Base-by-base conservation (phyloP, 2,888 invertebrate genomes). In the Drosophila rellima region DNA sequence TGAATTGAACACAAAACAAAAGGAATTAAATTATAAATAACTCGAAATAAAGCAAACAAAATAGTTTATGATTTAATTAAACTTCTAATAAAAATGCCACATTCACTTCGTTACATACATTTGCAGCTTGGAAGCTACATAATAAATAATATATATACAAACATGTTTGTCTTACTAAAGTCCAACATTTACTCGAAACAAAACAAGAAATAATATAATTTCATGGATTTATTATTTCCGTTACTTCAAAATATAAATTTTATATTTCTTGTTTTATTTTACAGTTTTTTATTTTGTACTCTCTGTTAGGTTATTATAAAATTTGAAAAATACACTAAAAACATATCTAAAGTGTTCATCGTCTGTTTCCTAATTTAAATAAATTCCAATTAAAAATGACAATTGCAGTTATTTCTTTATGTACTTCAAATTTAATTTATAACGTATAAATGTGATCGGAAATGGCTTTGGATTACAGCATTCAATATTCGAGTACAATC, bases 1-100 rank as follows among this genome's bases (percentile, higher is more conserved):
- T 31, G 40, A 17, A 26, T 31, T 45, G 39, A 26, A 20, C 26
- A 17, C 42, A 45, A 60, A 50, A 59, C 66, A 71, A 77, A 47
- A 31, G 10, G 31, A 20, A 71, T 64, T 50, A 4, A 50, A 45
- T 44, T 57, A 50, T 26, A 18, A 23, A n/a, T 13, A 35, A 51
- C 48, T 70, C 20, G 4, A 18, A 20, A 35, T 35, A 39, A n/a
- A 23, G 37, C 31, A 13, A 39, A 48, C 39, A 31, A 39, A 29
- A 6, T 13, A 35, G 13, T 13, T 55, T 5, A 40, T 40, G 13
- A 18, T 37, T 37, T 37, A 37, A 7, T 13, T 33, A 33, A 39
- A 17, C 39, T 17, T 39, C 2, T 13, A 40, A 40, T 18, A 20
- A 40, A 40, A 1, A 40, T 11, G 18, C 18, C 10, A 15, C 3